Percentiles rank a stretch among this genome's conserved stretches.
Conservation (phyloP, 1,140 invertebrate species). For the Steinernema khuongi region DNA sequence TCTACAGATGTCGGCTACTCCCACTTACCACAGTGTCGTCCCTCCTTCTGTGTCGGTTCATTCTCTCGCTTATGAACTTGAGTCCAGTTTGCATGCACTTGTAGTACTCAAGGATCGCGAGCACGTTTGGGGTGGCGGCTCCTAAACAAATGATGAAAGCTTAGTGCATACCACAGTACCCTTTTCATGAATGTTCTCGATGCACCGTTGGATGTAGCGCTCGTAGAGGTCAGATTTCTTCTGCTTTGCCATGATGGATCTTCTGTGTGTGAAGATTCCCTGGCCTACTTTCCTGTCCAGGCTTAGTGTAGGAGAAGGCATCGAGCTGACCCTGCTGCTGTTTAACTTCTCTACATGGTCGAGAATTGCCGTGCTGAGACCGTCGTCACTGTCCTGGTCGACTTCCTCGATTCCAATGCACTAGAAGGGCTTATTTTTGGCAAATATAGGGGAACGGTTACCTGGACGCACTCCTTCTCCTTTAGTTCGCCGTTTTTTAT, state of each 20-base stretch:
- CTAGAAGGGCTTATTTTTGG: constrained; percentile 19
- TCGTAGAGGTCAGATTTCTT: constrained; percentile 29
- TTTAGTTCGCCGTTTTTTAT: constrained; percentile 27
- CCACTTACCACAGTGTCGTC: not conserved
- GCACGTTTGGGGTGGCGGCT: constrained; percentile 20
- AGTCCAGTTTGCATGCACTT: constrained; percentile 28
- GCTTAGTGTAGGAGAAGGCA: constrained; percentile 32
- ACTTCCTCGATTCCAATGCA: constrained; percentile 27
- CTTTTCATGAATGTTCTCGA: constrained; percentile 26
- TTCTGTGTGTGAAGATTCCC: constrained; percentile 33
- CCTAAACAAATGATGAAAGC: constrained; percentile 11
- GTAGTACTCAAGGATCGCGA: constrained; percentile 37
- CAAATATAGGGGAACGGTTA: constrained; percentile 18
- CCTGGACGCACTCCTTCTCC: constrained; percentile 33
- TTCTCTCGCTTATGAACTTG: constrained; percentile 25
- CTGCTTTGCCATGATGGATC: constrained; percentile 11
- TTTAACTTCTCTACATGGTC: not conserved
- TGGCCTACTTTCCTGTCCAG: constrained; percentile 42
- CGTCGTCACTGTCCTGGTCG: constrained; percentile 5
- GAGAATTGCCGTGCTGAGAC: constrained; percentile 4
- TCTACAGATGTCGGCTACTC: not conserved
- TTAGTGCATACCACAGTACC: constrained; percentile 1
- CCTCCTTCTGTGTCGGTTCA: constrained; percentile 26
- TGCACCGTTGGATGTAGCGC: constrained; percentile 34
- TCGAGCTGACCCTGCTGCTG: not conserved